These are phyloP conservation scores for Apistogramma diplotaenia DNA, from an alignment of 2,113 vertebrate genomes.

Conservation along the genomic window DNA sequence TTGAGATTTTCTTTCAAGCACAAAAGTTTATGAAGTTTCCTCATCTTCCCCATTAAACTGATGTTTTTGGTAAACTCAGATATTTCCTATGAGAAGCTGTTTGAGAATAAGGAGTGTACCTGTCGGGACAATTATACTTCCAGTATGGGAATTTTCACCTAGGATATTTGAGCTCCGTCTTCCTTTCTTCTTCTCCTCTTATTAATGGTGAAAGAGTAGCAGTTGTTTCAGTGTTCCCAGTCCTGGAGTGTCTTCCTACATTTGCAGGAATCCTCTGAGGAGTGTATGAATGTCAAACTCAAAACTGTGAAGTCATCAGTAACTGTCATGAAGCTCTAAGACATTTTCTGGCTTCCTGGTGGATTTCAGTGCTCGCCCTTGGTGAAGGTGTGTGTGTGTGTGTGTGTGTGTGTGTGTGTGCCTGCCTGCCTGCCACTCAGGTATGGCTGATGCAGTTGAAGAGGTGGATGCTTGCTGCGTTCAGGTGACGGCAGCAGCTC, in stretches of 20 bases:
- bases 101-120: too few relatives aligned
- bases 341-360: not conserved
- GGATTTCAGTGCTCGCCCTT: not conserved
- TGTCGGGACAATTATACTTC: too few relatives aligned
- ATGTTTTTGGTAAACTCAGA: too few relatives aligned
- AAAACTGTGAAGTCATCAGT: not conserved
- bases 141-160: not conserved
- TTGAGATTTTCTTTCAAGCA: too few relatives aligned
- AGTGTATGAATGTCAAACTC: not conserved
- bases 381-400: not conserved
- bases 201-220: not conserved
- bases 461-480: not conserved
- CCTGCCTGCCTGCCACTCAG: too few relatives aligned
- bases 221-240: not conserved
- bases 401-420: not conserved
- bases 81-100: too few relatives aligned
- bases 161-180: not conserved
- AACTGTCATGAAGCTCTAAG: not conserved
- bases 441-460: not conserved
- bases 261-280: not conserved
- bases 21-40: too few relatives aligned
- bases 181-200: not conserved
- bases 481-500: slow-evolving; percentile 27
- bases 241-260: not conserved
- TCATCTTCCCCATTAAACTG: too few relatives aligned